A percentile compares a stretch with the other conserved stretches of the same genome.
These are phyloP conservation scores for Conus canariensis DNA, from an alignment of 2,888 invertebrate species.

Conservation along the genomic window DNA sequence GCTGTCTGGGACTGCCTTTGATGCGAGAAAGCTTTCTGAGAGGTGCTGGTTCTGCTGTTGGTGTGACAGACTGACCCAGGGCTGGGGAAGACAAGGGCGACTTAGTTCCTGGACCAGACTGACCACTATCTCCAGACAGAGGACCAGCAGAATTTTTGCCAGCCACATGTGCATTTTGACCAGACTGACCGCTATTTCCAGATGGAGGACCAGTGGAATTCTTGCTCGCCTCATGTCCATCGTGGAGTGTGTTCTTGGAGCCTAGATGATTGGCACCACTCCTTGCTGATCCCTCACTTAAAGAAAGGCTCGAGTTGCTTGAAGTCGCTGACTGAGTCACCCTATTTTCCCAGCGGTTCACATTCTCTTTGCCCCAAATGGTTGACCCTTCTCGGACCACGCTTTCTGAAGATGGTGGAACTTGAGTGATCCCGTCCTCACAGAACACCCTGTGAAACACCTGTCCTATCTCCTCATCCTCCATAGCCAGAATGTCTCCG, in stretches of 20 bases:
- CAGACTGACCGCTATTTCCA: background rate
- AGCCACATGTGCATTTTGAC: background rate
- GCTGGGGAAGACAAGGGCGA: background rate
- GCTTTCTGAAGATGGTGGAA: conserved; percentile 4
- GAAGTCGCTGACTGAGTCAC: background rate
- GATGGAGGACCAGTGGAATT: no score
- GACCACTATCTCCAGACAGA: background rate
- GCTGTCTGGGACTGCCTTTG: background rate
- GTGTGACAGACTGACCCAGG: background rate
- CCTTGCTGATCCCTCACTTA: no score
- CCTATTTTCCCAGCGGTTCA: background rate
- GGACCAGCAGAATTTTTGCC: background rate
- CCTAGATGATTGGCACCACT: background rate
- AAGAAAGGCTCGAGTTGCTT: no score
- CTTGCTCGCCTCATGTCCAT: background rate
- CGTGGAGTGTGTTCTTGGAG: background rate
- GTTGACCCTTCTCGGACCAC: conserved; percentile 7
- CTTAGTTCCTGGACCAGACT: background rate
- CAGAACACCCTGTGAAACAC: conserved; percentile 18
- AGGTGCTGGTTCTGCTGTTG: background rate
- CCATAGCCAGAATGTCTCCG: background rate
- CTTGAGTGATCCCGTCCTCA: background rate
- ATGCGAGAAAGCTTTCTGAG: conserved; percentile 18
- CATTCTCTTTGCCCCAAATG: background rate
- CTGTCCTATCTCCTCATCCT: background rate